phyloP scores from a whole-genome alignment of 1,140 invertebrate genomes.

The Lepidurus packardi region DNA sequence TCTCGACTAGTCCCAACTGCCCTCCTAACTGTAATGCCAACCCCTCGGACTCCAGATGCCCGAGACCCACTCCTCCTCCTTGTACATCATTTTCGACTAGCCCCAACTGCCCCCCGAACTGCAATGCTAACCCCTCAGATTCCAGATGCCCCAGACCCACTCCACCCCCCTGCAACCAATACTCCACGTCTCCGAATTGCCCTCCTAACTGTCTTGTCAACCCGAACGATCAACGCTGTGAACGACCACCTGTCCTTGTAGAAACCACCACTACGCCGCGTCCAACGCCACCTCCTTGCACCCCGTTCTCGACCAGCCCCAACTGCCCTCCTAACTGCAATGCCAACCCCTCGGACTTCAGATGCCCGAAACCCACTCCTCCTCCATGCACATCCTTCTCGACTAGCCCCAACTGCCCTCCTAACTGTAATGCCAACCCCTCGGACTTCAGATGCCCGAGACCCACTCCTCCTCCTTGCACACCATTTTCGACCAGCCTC shows the following conservation, averaged over 20 bases:
- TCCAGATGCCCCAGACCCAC: neutral
- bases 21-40: neutral
- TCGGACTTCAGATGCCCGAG: neutral
- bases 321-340: neutral
- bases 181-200: neutral
- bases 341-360: neutral
- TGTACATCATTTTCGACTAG: neutral
- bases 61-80: neutral
- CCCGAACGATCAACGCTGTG: neutral
- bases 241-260: neutral
- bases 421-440: neutral
- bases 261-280: neutral
- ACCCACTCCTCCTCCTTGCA: neutral
- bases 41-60: neutral
- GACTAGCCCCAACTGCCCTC: too few species aligned
- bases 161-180: neutral
- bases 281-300: neutral
- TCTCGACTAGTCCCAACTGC: neutral
- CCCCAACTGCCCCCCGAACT: neutral
- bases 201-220: neutral
- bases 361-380: neutral
- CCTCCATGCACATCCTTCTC: neutral
- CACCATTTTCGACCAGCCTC: neutral
- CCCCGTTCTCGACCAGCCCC: neutral
- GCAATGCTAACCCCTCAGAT: neutral